Evolutionary conservation across 2,797 vertebrate genomes (phyloP).

Genomic region (Malacoraja senta): DNA sequence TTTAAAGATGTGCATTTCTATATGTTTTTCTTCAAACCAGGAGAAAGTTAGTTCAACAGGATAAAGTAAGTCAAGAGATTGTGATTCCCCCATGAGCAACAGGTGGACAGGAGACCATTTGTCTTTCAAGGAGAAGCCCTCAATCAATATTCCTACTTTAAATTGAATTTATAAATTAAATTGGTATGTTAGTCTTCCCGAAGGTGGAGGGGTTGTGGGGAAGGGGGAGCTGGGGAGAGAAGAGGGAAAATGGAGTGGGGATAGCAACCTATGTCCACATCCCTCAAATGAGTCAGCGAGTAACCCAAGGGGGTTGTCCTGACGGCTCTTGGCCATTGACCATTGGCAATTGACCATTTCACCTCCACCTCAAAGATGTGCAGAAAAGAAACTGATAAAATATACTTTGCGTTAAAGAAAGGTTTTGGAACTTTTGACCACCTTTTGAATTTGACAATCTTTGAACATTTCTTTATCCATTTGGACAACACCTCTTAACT

Average conservation of each 20-base stretch:
- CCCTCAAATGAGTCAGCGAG: neutral
- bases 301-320: neutral
- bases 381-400: neutral
- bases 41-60: neutral
- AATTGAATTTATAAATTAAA: neutral
- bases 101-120: neutral
- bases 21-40: neutral
- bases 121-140: neutral
- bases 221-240: too few relatives aligned
- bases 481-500: neutral
- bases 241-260: too few relatives aligned
- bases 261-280: neutral
- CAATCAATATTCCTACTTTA: neutral
- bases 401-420: neutral
- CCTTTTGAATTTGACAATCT: neutral
- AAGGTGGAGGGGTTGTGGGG: neutral
- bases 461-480: constrained; percentile 1
- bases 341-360: neutral
- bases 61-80: neutral
- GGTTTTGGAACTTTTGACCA: neutral
- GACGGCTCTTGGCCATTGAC: neutral
- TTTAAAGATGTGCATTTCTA: neutral
- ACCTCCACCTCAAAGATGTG: neutral
- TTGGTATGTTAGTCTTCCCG: neutral
- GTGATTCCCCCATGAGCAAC: neutral